Percentiles rank a stretch among this genome's conserved stretches.
Evolutionary conservation across 2,113 vertebrate genomes (phyloP).

Genomic region (Meriones unguiculatus): DNA sequence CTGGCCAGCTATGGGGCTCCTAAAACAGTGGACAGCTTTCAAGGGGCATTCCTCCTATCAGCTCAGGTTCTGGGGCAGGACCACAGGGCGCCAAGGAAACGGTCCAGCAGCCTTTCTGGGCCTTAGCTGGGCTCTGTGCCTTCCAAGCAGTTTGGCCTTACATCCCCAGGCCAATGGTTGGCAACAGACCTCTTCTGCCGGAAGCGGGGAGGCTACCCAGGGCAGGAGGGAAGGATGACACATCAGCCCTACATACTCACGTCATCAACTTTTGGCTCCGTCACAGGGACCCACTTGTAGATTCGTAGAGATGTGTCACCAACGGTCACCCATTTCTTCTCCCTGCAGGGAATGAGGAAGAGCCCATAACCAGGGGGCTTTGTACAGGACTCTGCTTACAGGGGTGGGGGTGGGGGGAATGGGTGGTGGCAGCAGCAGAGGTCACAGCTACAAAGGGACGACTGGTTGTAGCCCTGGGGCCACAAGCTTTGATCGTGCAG

Average conservation of each 20-base stretch:
- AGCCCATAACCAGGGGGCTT: not conserved
- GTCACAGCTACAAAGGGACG: not conserved
- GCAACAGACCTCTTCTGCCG: accelerated
- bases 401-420: not conserved
- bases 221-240: not conserved
- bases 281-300: slow-evolving; percentile 99
- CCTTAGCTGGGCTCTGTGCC: not conserved
- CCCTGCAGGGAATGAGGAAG: slow-evolving; percentile 87
- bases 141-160: not conserved
- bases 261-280: slow-evolving; percentile 97
- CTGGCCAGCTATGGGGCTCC: too few species aligned
- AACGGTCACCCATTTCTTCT: slow-evolving; percentile 99
- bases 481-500: not conserved
- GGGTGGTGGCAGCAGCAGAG: not conserved
- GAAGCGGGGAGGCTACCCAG: not conserved
- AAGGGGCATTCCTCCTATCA: not conserved
- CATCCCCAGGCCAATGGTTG: not conserved
- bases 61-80: not conserved
- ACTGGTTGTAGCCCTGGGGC: not conserved
- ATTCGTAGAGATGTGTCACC: slow-evolving; percentile 98
- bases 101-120: not conserved
- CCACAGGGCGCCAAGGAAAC: too few species aligned
- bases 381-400: not conserved
- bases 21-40: not conserved
- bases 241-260: slow-evolving; percentile 88